A percentile compares a stretch with the other conserved stretches of the same genome.
phyloP scores from a whole-genome alignment of 2,888 invertebrate genomes.

The Strigamia transsilvanica region DNA sequence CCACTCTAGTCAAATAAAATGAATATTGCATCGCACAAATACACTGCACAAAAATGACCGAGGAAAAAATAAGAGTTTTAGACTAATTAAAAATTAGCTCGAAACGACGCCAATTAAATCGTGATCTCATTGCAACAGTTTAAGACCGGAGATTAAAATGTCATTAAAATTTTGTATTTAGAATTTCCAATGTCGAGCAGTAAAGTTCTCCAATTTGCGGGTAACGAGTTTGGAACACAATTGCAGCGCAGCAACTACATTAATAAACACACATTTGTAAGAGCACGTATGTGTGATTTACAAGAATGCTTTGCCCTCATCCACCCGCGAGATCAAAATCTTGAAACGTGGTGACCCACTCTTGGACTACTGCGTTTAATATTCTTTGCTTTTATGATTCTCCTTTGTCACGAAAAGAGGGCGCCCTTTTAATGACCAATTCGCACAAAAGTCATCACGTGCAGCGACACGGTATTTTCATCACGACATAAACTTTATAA shows the following conservation, averaged over 20 bases:
- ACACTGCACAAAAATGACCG: too few relatives aligned
- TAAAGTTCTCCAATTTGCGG: background rate
- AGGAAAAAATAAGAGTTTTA: too few relatives aligned
- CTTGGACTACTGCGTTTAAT: constrained; percentile 39
- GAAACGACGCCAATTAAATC: too few relatives aligned
- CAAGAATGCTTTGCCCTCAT: constrained; percentile 27
- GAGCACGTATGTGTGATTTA: background rate
- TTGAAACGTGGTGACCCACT: constrained; percentile 33
- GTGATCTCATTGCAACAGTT: too few relatives aligned
- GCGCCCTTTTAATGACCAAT: constrained; percentile 39
- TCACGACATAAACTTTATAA: constrained; percentile 23
- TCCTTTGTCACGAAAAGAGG: constrained; percentile 4
- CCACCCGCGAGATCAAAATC: constrained; percentile 29
- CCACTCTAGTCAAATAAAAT: too few relatives aligned
- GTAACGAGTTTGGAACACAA: background rate
- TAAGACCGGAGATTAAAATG: too few relatives aligned
- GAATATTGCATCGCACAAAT: too few relatives aligned
- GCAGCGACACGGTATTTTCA: constrained; percentile 11
- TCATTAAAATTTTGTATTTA: too few relatives aligned
- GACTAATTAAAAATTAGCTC: too few relatives aligned
- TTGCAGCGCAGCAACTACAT: background rate
- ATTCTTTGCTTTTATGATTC: constrained; percentile 36
- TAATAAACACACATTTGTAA: background rate
- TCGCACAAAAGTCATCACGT: constrained; percentile 27
- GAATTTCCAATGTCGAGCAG: background rate